These are phyloP conservation scores for Drosophila yakuba DNA, from an alignment of 1,140 invertebrate species.

Conservation along the genomic window DNA sequence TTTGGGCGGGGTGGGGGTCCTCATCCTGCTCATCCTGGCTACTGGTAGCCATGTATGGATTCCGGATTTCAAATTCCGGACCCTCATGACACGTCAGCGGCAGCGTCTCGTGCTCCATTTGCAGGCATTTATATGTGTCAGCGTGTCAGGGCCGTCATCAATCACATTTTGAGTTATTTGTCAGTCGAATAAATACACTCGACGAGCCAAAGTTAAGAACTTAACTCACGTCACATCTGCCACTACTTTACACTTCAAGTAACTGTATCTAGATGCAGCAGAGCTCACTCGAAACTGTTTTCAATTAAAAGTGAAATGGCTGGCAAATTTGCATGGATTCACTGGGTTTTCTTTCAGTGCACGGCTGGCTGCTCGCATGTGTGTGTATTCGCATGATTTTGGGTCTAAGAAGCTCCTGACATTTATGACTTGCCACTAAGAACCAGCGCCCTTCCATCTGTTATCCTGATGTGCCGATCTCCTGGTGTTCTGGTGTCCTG, in stretches of 20 bases:
- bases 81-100: slow-evolving; percentile 57
- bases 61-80: background rate
- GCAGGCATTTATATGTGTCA: slow-evolving; percentile 80
- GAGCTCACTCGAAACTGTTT: no score
- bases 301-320: background rate
- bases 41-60: background rate
- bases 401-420: slow-evolving; percentile 50
- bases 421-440: slow-evolving; percentile 70
- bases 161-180: slow-evolving; percentile 81
- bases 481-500: no score
- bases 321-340: background rate
- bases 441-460: slow-evolving; percentile 16
- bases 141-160: slow-evolving; percentile 74
- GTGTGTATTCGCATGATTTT: slow-evolving; percentile 1
- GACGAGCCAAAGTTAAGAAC: no score
- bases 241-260: no score
- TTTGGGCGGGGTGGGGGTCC: background rate
- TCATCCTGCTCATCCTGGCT: slow-evolving; percentile 1
- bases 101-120: slow-evolving; percentile 74
- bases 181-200: slow-evolving; percentile 53
- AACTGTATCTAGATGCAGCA: no score
- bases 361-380: background rate
- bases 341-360: background rate
- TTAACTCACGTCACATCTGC: no score
- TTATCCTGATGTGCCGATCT: background rate